Conservation (phyloP, 2,113 vertebrate species). For the Antennarius striatus region DNA sequence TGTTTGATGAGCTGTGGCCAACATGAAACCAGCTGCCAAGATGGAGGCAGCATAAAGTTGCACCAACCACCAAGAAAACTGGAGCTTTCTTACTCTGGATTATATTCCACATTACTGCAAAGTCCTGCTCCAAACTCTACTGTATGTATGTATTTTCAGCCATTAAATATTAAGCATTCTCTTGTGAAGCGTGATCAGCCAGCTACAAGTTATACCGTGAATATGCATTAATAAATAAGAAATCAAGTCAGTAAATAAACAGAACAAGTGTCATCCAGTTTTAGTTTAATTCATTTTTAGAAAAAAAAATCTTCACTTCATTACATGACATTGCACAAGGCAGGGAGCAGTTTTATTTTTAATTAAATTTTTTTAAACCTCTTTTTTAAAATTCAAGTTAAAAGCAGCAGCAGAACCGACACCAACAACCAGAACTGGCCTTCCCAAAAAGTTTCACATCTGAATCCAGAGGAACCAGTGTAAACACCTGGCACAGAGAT, state of each 20-base stretch:
- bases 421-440: conserved; percentile 42
- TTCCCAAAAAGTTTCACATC: conserved; percentile 36
- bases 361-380: not conserved
- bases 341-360: conserved; percentile 23
- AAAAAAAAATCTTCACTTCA: conserved; percentile 67
- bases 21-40: no score
- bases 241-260: conserved; percentile 7
- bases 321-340: conserved; percentile 69
- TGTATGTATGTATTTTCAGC: no score
- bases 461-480: conserved; percentile 9
- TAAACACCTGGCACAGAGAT: conserved; percentile 19
- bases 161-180: no score
- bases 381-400: conserved; percentile 42
- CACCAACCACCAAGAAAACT: no score
- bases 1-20: no score
- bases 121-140: no score
- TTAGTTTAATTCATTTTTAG: conserved; percentile 69
- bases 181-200: no score
- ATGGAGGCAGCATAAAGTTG: no score
- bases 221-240: not conserved
- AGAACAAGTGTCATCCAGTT: conserved; percentile 46
- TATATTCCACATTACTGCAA: no score
- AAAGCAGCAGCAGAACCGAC: conserved; percentile 64
- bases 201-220: no score
- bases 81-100: no score